Base-by-base conservation (phyloP, 2,797 vertebrate genomes). In the Sebastes elongatus region DNA sequence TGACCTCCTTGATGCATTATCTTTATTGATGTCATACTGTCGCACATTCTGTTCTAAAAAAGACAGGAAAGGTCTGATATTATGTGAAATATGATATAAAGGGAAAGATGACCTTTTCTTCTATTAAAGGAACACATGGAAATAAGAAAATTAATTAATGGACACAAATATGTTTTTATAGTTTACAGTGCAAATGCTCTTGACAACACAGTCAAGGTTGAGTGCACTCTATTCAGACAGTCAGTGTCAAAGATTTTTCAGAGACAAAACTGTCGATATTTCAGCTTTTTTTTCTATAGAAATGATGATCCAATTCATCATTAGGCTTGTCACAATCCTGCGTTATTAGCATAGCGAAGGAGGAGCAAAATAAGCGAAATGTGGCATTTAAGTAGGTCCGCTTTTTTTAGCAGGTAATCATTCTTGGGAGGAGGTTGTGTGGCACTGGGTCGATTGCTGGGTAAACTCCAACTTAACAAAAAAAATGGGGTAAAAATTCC, bases 321-420 rank as follows among this genome's bases (percentile, higher is more conserved):
- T 57, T 28, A 2, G 16, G 56, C 27, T 53, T 33, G 32, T 74
- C 38, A 62, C n/a, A 20, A 49, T 33, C 38, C 49, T 4, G 7
- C 35, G 16, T 33, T 25, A 72, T 67, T 72, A 77, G 73, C 66
- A 25, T 4, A 30, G 23, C 55, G 60, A 42, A 68, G 13, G 13
- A 62, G 38, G n/a, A 52, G 33, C 10, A 52, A 56, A 53, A 76
- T 7, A 53, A 16, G 10, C 22, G 20, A 61, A 35, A 33, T 10
- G 32, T 59, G 49, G 64, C 53, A 52, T 61, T n/a, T 78, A 86
- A 86, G 83, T 88, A 73, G 83, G 76, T 84, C 72, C n/a, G 28
- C 76, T 89, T 84, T 87, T 90, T 86, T 88, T 78, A 83, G 88
- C 67, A 85, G 81, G 79, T 85, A 81, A 89, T 87, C 86, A 85